A percentile compares a stretch with the other conserved stretches of the same genome.
Evolutionary conservation across 2,113 vertebrate species (phyloP).

Genomic region (Mastomys coucha): DNA sequence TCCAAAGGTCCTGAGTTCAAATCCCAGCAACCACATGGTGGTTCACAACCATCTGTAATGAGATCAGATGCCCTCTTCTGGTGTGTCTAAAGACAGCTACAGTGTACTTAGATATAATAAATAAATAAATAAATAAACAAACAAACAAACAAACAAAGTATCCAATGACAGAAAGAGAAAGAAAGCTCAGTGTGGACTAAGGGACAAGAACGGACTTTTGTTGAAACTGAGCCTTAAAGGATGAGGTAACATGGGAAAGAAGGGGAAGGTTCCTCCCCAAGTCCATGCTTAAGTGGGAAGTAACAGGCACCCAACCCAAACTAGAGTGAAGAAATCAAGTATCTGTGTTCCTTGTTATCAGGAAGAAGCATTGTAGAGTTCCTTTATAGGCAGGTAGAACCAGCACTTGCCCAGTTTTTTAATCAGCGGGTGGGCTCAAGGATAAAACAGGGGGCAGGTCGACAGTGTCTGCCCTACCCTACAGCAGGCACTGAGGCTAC

Average conservation of each 20-base stretch:
- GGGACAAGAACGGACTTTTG: not conserved
- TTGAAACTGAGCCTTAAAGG: not conserved
- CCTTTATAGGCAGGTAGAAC: not conserved
- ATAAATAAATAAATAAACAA: no score
- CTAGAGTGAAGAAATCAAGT: not conserved
- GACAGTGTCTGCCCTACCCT: no score
- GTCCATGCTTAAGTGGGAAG: slow-evolving; percentile 3
- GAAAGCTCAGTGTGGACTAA: not conserved
- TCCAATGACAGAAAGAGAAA: not conserved
- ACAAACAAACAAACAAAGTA: slow-evolving; percentile 12
- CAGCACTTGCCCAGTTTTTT: not conserved
- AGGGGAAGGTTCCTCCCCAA: not conserved
- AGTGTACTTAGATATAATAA: no score
- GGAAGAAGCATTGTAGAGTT: not conserved
- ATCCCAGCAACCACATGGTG: no score
- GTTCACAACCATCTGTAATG: no score
- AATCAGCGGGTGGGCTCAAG: not conserved
- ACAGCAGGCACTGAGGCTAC: no score
- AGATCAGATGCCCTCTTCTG: no score
- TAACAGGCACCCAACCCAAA: not conserved
- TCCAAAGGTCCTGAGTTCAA: no score
- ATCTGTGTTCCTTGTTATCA: not conserved
- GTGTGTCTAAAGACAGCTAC: no score
- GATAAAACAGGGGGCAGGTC: not conserved
- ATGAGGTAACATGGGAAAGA: not conserved